These are phyloP conservation scores for Redunca redunca DNA, from an alignment of 2,113 vertebrate species.

Conservation along the genomic window DNA sequence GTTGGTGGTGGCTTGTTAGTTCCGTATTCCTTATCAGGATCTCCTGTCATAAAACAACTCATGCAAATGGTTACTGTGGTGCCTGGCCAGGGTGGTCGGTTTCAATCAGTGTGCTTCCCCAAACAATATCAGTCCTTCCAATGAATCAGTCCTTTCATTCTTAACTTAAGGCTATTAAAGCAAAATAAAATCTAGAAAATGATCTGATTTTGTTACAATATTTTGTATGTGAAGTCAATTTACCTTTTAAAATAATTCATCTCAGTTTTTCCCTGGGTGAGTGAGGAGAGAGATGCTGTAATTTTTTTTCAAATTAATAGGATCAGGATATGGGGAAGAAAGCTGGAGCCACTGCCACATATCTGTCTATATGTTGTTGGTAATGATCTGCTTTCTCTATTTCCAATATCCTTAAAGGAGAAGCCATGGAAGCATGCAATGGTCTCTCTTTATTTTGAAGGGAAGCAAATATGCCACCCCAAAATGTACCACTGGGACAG, in stretches of 20 bases:
- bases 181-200: conserved; percentile 50
- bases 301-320: not conserved
- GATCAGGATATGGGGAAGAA: not conserved
- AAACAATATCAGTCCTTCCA: not conserved
- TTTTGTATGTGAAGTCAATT: not conserved
- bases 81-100: no score
- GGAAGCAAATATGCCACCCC: not conserved
- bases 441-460: not conserved
- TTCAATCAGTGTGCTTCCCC: no score
- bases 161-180: conserved; percentile 37
- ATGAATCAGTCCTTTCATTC: not conserved
- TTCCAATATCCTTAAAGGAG: not conserved
- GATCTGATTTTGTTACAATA: conserved; percentile 23
- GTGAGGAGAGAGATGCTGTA: not conserved
- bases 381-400: not conserved
- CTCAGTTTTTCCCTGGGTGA: not conserved
- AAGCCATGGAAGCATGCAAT: not conserved
- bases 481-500: not conserved
- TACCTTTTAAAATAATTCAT: not conserved
- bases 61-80: no score
- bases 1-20: no score
- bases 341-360: not conserved
- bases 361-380: not conserved
- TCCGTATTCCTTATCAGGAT: no score
- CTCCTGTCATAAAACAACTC: no score